Percentiles rank a stretch among this genome's conserved stretches.
Evolutionary conservation across 2,113 vertebrate genomes (phyloP).

Genomic region (Accipiter cooperii): DNA sequence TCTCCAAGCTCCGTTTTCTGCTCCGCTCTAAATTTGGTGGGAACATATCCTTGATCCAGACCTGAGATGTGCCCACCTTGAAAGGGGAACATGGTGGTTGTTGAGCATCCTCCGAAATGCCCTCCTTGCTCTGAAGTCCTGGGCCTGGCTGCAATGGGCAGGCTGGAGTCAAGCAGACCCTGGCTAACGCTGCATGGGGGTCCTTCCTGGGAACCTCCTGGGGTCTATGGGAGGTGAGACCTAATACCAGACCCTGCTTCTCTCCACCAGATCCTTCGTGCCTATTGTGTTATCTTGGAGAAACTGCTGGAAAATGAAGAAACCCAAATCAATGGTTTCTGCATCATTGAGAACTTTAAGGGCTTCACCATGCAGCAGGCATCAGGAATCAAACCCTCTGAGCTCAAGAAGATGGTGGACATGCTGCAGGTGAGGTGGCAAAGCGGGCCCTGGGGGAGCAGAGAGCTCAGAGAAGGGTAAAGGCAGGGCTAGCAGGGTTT

Average conservation of each 20-base stretch:
- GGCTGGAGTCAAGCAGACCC: background rate
- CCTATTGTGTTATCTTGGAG: constrained; percentile 95
- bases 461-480: background rate
- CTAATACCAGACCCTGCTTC: background rate
- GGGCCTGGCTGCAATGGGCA: background rate
- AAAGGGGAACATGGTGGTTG: background rate
- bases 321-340: constrained; percentile 97
- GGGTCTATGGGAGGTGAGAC: background rate
- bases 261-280: constrained; percentile 83
- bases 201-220: background rate
- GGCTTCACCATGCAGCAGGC: constrained; percentile 98
- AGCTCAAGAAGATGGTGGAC: constrained; percentile 99
- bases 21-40: background rate
- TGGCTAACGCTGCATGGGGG: background rate
- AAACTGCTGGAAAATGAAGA: constrained; percentile 94
- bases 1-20: background rate
- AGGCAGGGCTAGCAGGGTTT: background rate
- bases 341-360: constrained; percentile 95
- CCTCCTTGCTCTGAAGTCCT: background rate
- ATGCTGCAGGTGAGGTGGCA: constrained; percentile 89
- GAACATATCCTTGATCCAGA: background rate
- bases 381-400: constrained; percentile 86
- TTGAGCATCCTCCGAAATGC: background rate
- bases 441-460: background rate
- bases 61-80: background rate